Percentiles rank a stretch among this genome's conserved stretches.
These are phyloP conservation scores for Sternotherus odoratus DNA, from an alignment of 2,797 vertebrate genomes.

Conservation along the genomic window DNA sequence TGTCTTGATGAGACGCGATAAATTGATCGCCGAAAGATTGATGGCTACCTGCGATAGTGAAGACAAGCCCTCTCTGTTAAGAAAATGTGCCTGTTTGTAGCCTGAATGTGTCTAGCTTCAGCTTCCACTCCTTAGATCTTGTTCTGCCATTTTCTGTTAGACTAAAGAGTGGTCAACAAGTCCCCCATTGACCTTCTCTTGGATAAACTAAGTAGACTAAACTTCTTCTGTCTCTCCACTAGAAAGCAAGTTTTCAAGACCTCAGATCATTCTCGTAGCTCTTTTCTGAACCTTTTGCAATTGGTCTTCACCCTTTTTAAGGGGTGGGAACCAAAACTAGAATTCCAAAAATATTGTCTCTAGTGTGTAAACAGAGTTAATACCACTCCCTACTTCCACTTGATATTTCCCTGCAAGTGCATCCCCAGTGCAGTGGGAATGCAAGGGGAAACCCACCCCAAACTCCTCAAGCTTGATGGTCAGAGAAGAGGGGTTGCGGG, in stretches of 20 bases:
- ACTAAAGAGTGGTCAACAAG: constrained; percentile 10
- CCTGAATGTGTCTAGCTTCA: not conserved
- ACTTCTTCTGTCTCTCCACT: not conserved
- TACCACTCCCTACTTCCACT: not conserved
- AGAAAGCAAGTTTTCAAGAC: not conserved
- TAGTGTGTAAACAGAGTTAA: not conserved
- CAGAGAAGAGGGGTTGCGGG: not conserved
- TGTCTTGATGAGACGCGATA: too few species aligned
- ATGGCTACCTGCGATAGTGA: too few species aligned
- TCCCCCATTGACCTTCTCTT: not conserved
- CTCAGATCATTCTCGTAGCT: not conserved
- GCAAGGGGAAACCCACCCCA: not conserved
- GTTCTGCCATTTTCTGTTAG: not conserved
- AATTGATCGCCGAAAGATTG: too few species aligned
- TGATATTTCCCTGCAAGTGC: not conserved
- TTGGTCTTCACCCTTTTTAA: not conserved
- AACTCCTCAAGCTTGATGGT: not conserved
- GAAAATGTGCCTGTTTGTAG: not conserved
- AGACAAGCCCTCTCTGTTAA: too few species aligned
- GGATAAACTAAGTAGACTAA: constrained; percentile 1
- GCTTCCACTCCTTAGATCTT: constrained; percentile 26
- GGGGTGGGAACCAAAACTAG: not conserved
- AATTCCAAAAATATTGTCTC: not conserved
- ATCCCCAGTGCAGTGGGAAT: not conserved
- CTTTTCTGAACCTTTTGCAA: not conserved